phyloP scores from a whole-genome alignment of 1,140 invertebrate genomes.

The Drosophila burlai region DNA sequence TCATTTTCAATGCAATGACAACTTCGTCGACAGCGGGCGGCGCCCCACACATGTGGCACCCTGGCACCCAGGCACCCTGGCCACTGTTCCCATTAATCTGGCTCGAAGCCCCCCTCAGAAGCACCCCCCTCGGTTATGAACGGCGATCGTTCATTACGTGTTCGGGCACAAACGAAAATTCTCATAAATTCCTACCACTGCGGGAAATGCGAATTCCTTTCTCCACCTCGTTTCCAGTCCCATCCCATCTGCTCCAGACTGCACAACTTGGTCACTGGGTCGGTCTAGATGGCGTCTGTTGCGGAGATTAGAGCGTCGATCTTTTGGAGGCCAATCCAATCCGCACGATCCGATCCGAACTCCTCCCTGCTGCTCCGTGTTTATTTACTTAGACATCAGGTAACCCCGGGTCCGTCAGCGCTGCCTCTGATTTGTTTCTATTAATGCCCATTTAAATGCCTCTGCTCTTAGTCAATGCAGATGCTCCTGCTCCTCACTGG shows the following conservation, averaged over 20 bases:
- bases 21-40: constrained; percentile 54
- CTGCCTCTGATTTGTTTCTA: constrained; percentile 51
- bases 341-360: constrained; percentile 40
- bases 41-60: constrained; percentile 9
- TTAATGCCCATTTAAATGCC: constrained; percentile 23
- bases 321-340: constrained; percentile 50
- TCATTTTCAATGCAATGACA: constrained; percentile 77
- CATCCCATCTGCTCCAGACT: constrained; percentile 46
- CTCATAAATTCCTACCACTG: constrained; percentile 67
- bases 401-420: constrained; percentile 23
- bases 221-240: constrained; percentile 45
- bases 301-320: constrained; percentile 36
- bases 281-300: constrained; percentile 66
- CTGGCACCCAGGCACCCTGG: constrained; percentile 9
- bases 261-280: constrained; percentile 79
- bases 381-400: constrained; percentile 72
- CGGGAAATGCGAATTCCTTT: constrained; percentile 71
- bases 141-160: constrained; percentile 68
- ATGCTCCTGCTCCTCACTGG: neutral
- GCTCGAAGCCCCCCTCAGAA: constrained; percentile 11
- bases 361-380: constrained; percentile 46
- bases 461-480: constrained; percentile 30
- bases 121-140: constrained; percentile 37
- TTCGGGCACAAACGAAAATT: constrained; percentile 56
- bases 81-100: constrained; percentile 42